These are phyloP conservation scores for Lacanobia wlatinum DNA, from an alignment of 2,888 invertebrate species.

Conservation along the genomic window DNA sequence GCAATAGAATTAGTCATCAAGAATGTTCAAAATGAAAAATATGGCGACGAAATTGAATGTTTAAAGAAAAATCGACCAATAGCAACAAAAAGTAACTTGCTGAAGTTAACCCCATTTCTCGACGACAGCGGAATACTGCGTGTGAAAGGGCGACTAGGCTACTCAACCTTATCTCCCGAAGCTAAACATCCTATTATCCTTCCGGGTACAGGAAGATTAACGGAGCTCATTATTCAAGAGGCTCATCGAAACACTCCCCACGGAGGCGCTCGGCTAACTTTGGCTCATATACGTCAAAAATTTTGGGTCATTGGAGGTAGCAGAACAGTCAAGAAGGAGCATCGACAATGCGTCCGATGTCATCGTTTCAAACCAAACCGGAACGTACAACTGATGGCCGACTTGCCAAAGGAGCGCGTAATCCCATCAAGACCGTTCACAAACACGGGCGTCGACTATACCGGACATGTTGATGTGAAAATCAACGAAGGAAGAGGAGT, in stretches of 20 bases:
- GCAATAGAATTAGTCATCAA: too few species aligned
- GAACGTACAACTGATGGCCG: not conserved
- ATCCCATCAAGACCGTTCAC: not conserved
- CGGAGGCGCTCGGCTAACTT: slow-evolving; percentile 21
- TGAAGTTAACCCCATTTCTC: not conserved
- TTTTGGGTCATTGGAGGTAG: slow-evolving; percentile 27
- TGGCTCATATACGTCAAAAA: slow-evolving; percentile 14
- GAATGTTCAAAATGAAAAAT: not conserved
- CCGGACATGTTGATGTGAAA: slow-evolving; percentile 38
- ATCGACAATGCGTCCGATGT: slow-evolving; percentile 30
- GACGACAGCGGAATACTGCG: slow-evolving; percentile 6
- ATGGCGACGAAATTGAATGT: not conserved
- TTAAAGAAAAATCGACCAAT: not conserved
- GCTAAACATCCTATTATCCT: slow-evolving; percentile 2
- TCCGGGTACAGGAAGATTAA: too few species aligned
- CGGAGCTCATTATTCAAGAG: slow-evolving; percentile 1
- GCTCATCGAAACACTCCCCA: slow-evolving; percentile 16
- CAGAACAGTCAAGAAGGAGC: slow-evolving; percentile 27
- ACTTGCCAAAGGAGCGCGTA: slow-evolving; percentile 16
- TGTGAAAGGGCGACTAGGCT: not conserved
- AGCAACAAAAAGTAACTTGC: too few species aligned
- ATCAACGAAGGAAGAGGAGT: slow-evolving; percentile 29
- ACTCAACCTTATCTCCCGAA: slow-evolving; percentile 10
- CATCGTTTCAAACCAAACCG: slow-evolving; percentile 9
- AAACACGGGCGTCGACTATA: slow-evolving; percentile 16